Evolutionary conservation across 1,140 invertebrate species (phyloP), one percentile per base, ranked within the genome.

Genomic region (Calliphora vicina): DNA sequence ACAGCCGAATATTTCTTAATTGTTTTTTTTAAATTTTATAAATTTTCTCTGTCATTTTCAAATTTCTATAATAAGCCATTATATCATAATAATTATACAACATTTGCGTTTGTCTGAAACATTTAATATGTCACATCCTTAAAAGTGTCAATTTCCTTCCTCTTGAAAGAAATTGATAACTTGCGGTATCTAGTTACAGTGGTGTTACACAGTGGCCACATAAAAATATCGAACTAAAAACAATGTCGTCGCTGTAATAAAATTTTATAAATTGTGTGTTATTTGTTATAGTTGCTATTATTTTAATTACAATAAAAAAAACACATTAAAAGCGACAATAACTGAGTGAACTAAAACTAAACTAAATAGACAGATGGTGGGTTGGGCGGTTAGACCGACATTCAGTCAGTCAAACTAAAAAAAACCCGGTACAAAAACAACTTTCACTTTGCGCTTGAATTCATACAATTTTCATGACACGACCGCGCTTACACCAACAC

Each of bases 381-480:
- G n/a, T n/a, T n/a, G n/a, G n/a, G n/a, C 9, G 61, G 23, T 20
- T 10, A 67, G n/a, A 67, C 12, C 8, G 45, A 50, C 45, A 50
- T 4, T 15, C 45, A 67, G 50, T 17, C 50, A 1, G 50, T 15
- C 50, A 6, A 15, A 57, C 13, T 57, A 57, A 13, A 17, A 57
- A 17, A 57, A 67, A 20, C 61, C 61, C n/a, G 61, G n/a, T 67
- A 67, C 61, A 67, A 67, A 67, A 67, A 67, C 61, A 67, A 67
- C 61, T 67, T 67, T 67, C 61, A 67, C 61, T 67, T 67, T 67
- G 61, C 61, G 61, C 61, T 67, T 67, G 61, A 67, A 67, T 67
- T 67, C 61, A 67, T 67, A 67, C n/a, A 67, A 67, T 67, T 67
- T 67, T 67, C 61, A 67, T 67, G 61, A 67, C 61, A 67, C 61